A percentile compares a stretch with the other conserved stretches of the same genome.
These are phyloP conservation scores for Drosophila suboccidentalis DNA, from an alignment of 2,888 invertebrate species.

Conservation along the genomic window DNA sequence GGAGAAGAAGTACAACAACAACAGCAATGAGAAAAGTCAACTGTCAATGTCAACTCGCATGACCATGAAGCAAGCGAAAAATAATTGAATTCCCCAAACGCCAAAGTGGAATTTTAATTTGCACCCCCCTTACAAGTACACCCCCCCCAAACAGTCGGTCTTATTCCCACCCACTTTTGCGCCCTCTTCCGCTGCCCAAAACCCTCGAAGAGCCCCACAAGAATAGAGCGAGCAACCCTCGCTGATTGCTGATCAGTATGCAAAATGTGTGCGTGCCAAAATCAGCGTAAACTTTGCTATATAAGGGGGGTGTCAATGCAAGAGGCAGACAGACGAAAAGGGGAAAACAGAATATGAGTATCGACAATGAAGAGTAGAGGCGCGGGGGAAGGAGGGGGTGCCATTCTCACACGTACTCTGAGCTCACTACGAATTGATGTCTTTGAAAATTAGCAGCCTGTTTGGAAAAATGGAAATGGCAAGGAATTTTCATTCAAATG, in stretches of 20 bases:
- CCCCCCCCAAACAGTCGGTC: neutral
- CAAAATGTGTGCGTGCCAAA: conserved; percentile 82
- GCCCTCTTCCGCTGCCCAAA: neutral
- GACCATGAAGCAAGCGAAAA: conserved; percentile 61
- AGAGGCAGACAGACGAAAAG: neutral
- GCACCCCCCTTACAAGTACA: conserved; percentile 41
- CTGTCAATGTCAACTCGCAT: conserved; percentile 71
- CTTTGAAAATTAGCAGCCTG: conserved; percentile 82
- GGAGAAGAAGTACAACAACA: conserved; percentile 3
- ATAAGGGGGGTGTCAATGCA: neutral
- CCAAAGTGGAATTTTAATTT: conserved; percentile 84
- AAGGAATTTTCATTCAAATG: conserved; percentile 30
- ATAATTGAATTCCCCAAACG: conserved; percentile 83
- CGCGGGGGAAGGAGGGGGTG: conserved; percentile 4
- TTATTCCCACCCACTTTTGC: conserved; percentile 3
- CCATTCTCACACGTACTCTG: conserved; percentile 77
- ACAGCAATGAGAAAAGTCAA: conserved; percentile 33
- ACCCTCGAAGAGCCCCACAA: neutral
- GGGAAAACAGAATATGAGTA: conserved; percentile 17
- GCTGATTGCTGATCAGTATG: conserved; percentile 83
- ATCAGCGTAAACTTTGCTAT: conserved; percentile 66
- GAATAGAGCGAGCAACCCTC: conserved; percentile 37
- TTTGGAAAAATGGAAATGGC: conserved; percentile 29
- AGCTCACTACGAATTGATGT: conserved; percentile 73
- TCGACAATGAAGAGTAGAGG: neutral